Conservation (phyloP, 2,113 vertebrate species). For the Elachura formosa region DNA sequence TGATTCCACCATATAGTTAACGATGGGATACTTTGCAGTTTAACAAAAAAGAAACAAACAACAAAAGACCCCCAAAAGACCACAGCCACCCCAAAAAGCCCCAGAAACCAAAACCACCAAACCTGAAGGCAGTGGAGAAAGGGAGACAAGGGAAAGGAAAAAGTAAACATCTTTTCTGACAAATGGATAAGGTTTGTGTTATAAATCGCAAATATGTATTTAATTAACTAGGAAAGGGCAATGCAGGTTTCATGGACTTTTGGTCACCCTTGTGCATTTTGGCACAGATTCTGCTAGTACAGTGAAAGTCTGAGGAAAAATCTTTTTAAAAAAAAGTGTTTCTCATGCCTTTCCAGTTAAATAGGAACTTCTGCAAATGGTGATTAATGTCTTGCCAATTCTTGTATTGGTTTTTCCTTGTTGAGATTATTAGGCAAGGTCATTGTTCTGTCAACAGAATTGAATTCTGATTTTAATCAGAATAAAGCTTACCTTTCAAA, state of each 20-base stretch:
- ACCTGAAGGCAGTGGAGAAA: not conserved
- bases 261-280: not conserved
- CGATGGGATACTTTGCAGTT: not conserved
- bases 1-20: not conserved
- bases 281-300: not conserved
- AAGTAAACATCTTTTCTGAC: not conserved
- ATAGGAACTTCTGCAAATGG: not conserved
- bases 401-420: not conserved
- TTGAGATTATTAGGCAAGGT: not conserved
- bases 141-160: not conserved
- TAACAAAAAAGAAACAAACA: not conserved
- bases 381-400: not conserved
- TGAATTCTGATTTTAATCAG: slow-evolving; percentile 53
- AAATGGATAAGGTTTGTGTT: not conserved
- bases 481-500: slow-evolving; percentile 14
- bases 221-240: not conserved
- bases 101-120: not conserved
- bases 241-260: not conserved
- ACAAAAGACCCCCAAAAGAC: no score
- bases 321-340: not conserved
- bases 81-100: not conserved
- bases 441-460: slow-evolving; percentile 26
- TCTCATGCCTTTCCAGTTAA: not conserved
- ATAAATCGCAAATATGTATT: not conserved
- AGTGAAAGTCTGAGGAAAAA: not conserved